Percentiles rank a stretch among this genome's conserved stretches.
phyloP scores from a whole-genome alignment of 2,113 vertebrate species.

The Bostrychus sinensis region DNA sequence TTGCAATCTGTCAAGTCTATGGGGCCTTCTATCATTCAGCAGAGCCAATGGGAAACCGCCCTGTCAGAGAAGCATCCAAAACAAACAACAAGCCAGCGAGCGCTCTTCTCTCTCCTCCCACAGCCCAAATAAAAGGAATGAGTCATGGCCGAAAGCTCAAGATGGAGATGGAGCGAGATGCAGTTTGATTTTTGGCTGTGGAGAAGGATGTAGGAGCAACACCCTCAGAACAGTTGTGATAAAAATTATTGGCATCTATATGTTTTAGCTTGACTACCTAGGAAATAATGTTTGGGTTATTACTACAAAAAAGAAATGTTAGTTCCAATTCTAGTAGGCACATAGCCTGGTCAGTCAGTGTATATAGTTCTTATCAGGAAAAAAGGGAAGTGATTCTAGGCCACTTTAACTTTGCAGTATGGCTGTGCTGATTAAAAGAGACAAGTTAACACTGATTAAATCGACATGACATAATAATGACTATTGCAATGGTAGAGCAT shows the following conservation, averaged over 20 bases:
- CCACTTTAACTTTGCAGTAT: no score
- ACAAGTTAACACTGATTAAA: no score
- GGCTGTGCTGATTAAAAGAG: no score
- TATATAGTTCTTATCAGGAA: no score
- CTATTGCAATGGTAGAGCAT: no score
- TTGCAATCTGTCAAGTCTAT: slow-evolving; percentile 50
- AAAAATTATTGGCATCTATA: background rate
- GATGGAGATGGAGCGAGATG: slow-evolving; percentile 31
- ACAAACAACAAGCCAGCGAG: slow-evolving; percentile 31
- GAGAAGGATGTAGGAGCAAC: slow-evolving; percentile 23
- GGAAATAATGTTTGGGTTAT: no score
- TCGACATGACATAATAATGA: no score
- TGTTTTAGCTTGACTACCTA: no score
- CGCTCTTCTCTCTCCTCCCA: background rate
- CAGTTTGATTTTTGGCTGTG: slow-evolving; percentile 41
- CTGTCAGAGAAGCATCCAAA: slow-evolving; percentile 55
- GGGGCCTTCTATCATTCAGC: slow-evolving; percentile 45
- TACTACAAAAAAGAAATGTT: no score
- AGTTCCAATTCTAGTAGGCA: no score
- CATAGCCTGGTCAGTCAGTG: no score
- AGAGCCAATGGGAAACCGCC: slow-evolving; percentile 40
- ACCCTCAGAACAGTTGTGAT: slow-evolving; percentile 10
- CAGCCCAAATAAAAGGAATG: slow-evolving; percentile 25
- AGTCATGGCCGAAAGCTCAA: slow-evolving; percentile 41
- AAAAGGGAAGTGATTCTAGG: no score